Conservation (phyloP, 2,888 invertebrate genomes). For the Drosophila lacicola region DNA sequence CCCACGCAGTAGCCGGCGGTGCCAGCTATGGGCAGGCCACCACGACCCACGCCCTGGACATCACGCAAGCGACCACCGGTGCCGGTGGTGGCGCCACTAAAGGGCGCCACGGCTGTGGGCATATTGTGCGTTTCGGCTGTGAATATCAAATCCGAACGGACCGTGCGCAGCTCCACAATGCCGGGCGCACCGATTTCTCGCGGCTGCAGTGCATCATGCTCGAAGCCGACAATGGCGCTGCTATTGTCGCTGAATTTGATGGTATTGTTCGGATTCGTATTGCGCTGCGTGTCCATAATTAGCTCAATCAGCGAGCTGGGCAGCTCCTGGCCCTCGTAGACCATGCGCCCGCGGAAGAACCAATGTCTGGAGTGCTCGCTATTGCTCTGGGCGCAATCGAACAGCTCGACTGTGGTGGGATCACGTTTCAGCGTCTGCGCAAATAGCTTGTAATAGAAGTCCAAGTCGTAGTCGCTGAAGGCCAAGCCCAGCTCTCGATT, state of each 20-base stretch:
- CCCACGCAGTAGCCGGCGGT: conserved; percentile 99
- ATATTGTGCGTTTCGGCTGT: conserved; percentile 99
- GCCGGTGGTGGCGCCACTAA: conserved; percentile 99
- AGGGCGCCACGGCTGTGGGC: conserved; percentile 98
- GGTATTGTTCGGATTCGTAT: conserved; percentile 96
- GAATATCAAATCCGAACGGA: conserved; percentile 95
- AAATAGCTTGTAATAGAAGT: conserved; percentile 95
- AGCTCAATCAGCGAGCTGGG: conserved; percentile 95
- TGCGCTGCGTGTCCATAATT: conserved; percentile 95
- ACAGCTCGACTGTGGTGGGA: conserved; percentile 98
- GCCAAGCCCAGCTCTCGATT: conserved; percentile 93
- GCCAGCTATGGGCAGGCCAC: conserved; percentile 96
- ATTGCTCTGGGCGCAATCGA: conserved; percentile 99
- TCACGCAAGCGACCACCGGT: conserved; percentile 97
- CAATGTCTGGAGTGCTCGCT: conserved; percentile 99
- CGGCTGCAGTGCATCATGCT: conserved; percentile 90
- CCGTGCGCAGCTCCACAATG: conserved; percentile 87
- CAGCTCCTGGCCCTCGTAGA: conserved; percentile 91
- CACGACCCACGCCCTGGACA: conserved; percentile 97
- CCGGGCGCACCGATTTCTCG: conserved; percentile 87
- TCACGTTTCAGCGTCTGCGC: conserved; percentile 92
- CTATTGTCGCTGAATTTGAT: conserved; percentile 99
- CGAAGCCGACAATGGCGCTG: conserved; percentile 95
- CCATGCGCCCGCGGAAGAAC: conserved; percentile 97
- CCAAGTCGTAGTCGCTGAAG: conserved; percentile 96